Evolutionary conservation across 1,140 invertebrate genomes (phyloP).

Genomic region (Drosophila quadrilineata): DNA sequence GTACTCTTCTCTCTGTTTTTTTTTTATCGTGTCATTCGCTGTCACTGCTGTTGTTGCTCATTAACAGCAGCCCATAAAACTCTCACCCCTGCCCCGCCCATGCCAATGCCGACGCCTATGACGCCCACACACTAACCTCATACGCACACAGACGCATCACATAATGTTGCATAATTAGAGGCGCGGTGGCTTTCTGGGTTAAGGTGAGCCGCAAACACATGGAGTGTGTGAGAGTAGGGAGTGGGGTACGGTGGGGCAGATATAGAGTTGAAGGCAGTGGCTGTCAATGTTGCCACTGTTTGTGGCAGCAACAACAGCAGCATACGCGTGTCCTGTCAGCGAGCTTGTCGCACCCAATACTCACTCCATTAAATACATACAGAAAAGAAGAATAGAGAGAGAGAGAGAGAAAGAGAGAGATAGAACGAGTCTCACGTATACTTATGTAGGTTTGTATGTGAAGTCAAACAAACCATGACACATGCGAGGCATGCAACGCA

Average conservation of each 20-base stretch:
- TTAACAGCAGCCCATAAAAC: slow-evolving; percentile 31
- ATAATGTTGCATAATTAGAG: slow-evolving; percentile 72
- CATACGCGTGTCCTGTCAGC: slow-evolving; percentile 12
- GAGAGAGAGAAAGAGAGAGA: no score
- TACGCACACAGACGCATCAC: slow-evolving; percentile 8
- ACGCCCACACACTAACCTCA: background rate
- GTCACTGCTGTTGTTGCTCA: slow-evolving; percentile 39
- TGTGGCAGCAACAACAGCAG: slow-evolving; percentile 4
- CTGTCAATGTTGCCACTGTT: background rate
- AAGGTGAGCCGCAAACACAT: slow-evolving; percentile 40
- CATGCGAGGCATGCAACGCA: slow-evolving; percentile 28
- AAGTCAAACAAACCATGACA: slow-evolving; percentile 38
- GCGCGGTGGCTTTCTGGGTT: slow-evolving; percentile 42
- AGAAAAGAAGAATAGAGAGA: no score
- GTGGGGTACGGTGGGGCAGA: no score
- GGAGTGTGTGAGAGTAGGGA: background rate
- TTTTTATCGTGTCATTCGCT: background rate
- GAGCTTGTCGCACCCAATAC: slow-evolving; percentile 22
- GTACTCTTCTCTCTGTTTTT: background rate
- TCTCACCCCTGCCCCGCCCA: background rate
- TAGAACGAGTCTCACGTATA: no score
- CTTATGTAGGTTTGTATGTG: no score
- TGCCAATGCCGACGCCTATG: no score
- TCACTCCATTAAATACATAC: slow-evolving; percentile 54
- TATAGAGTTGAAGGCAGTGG: no score